Conservation (phyloP, 2,888 invertebrate genomes). For the Abrostola triplasia region DNA sequence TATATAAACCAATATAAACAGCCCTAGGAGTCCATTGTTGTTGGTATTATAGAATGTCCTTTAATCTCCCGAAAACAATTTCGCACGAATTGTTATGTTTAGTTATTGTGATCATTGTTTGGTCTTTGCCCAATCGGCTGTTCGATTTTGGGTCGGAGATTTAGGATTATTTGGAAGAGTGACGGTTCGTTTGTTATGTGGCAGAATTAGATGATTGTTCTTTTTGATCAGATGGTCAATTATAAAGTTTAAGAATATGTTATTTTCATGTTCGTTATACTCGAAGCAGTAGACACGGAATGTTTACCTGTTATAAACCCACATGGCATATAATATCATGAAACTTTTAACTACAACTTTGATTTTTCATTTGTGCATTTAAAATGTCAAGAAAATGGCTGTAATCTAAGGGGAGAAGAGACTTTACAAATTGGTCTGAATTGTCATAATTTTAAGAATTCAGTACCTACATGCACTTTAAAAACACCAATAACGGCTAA, state of each 20-base stretch:
- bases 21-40: conserved; percentile 70
- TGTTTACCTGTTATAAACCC: no score
- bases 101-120: conserved; percentile 55
- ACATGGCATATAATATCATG: no score
- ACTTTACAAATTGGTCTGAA: no score
- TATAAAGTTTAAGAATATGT: no score
- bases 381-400: no score
- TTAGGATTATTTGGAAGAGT: conserved; percentile 18
- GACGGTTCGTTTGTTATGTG: neutral
- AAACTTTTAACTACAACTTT: no score
- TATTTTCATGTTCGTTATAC: no score
- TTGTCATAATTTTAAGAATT: no score
- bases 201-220: neutral
- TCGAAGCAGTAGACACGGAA: no score
- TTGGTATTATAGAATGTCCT: conserved; percentile 70
- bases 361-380: no score
- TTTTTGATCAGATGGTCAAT: neutral
- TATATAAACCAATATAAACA: conserved; percentile 80
- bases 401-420: no score
- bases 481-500: neutral
- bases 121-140: conserved; percentile 47
- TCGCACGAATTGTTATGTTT: conserved; percentile 53
- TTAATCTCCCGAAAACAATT: conserved; percentile 77
- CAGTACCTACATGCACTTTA: neutral
- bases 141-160: conserved; percentile 27